Percentiles rank a stretch among this genome's conserved stretches.
Evolutionary conservation across 2,113 vertebrate species (phyloP).

Genomic region (Dasyurus viverrinus): DNA sequence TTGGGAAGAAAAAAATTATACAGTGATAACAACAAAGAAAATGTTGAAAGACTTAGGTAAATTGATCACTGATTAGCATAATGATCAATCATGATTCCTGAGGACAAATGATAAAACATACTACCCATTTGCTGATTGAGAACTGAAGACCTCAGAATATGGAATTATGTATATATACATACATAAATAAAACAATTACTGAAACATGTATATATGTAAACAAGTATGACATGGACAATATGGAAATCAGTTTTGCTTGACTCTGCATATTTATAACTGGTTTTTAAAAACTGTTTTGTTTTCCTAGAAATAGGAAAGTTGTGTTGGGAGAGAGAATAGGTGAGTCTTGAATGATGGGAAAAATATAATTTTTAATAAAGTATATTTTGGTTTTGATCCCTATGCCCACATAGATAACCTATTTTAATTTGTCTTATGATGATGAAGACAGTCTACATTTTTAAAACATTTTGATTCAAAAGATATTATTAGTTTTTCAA

Average conservation of each 20-base stretch:
- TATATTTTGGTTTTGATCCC: background rate
- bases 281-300: background rate
- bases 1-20: background rate
- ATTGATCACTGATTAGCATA: background rate
- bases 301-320: background rate
- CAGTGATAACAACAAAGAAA: background rate
- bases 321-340: background rate
- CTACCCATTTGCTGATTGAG: background rate
- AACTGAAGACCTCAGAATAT: background rate
- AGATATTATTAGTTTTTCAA: background rate
- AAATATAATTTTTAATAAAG: background rate
- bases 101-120: background rate
- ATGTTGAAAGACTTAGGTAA: background rate
- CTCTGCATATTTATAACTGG: background rate
- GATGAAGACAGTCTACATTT: background rate
- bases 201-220: too few species aligned
- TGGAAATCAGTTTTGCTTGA: background rate
- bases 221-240: background rate
- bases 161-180: background rate
- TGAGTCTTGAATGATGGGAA: background rate
- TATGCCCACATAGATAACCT: background rate
- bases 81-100: background rate
- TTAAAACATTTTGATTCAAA: background rate
- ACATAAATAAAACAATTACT: too few species aligned
- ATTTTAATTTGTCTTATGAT: background rate